Conservation (phyloP, 2,888 invertebrate genomes). For the Acanthosepion lycidas region DNA sequence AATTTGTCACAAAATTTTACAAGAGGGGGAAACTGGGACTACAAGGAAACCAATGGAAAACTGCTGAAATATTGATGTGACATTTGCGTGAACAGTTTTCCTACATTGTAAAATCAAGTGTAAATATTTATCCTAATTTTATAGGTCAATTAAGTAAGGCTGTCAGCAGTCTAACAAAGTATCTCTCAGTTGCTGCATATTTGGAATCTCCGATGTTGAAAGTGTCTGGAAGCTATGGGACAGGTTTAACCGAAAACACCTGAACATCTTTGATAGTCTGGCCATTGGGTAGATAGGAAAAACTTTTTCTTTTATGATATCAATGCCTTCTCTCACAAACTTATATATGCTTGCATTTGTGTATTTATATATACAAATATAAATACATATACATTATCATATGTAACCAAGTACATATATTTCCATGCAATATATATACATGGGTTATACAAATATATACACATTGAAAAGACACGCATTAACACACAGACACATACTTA, state of each 20-base stretch:
- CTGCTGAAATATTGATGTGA: neutral
- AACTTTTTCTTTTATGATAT: neutral
- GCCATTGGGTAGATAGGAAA: neutral
- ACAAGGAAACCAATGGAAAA: too few species aligned
- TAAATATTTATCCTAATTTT: neutral
- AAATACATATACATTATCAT: too few species aligned
- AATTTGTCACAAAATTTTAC: too few species aligned
- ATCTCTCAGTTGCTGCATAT: neutral
- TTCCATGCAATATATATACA: too few species aligned
- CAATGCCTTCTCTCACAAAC: neutral
- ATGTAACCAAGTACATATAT: too few species aligned
- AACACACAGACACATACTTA: neutral
- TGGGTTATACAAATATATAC: too few species aligned
- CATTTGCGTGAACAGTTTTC: neutral
- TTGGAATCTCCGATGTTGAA: neutral
- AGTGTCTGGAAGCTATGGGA: neutral
- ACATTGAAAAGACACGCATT: too few species aligned
- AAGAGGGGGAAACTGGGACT: too few species aligned
- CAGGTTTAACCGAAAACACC: neutral
- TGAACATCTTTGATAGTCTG: neutral
- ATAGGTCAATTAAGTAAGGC: neutral
- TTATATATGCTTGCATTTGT: neutral
- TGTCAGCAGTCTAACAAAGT: neutral
- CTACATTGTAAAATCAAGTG: neutral
- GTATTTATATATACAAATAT: too few species aligned